Evolutionary conservation across 2,888 invertebrate species (phyloP).

Genomic region (Acanthosoma haemorrhoidale): DNA sequence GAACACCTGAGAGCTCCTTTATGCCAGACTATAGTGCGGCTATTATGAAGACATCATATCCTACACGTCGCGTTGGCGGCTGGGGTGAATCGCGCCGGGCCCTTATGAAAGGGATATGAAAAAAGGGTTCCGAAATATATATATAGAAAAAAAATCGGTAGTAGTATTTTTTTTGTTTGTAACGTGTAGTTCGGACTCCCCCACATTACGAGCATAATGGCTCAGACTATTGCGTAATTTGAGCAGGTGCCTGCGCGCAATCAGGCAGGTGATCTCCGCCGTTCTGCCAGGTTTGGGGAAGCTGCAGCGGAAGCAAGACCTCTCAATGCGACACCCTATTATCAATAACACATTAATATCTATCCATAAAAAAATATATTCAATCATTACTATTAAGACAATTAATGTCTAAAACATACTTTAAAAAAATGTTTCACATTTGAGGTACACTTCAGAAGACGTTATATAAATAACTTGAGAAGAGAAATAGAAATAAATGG

Average conservation of each 20-base stretch:
- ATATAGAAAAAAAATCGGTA: background rate
- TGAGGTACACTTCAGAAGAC: too few species aligned
- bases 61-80: background rate
- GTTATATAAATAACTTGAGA: too few species aligned
- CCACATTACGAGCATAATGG: background rate
- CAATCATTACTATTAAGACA: too few species aligned
- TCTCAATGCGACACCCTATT: too few species aligned
- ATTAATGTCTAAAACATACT: too few species aligned
- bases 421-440: too few species aligned
- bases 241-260: background rate
- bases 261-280: background rate
- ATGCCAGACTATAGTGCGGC: background rate
- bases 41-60: constrained; percentile 7
- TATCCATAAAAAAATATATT: too few species aligned
- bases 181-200: background rate
- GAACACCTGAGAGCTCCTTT: background rate
- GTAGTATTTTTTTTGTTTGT: background rate
- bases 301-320: background rate
- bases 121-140: background rate
- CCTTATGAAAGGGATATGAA: background rate
- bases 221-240: background rate
- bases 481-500: too few species aligned
- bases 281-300: background rate
- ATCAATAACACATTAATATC: too few species aligned
- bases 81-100: background rate